Conservation (phyloP, 1,140 invertebrate species). For the Laupala kohalensis region DNA sequence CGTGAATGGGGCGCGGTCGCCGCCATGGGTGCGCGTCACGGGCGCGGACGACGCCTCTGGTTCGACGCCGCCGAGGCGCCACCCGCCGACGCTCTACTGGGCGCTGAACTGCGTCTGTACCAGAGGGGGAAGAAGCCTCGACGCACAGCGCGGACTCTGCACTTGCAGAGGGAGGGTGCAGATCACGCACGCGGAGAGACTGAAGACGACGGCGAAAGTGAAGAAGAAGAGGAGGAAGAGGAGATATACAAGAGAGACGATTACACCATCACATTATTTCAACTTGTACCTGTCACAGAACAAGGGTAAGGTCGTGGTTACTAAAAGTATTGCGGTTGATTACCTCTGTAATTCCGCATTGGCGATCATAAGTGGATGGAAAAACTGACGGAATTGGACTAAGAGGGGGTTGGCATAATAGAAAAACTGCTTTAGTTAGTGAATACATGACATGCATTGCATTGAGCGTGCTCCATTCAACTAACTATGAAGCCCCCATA, state of each 20-base stretch:
- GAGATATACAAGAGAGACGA: constrained; percentile 22
- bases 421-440: no score
- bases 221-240: background rate
- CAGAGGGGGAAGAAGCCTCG: constrained; percentile 29
- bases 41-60: constrained; percentile 74
- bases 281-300: constrained; percentile 24
- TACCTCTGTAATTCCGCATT: no score
- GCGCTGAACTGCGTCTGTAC: constrained; percentile 73
- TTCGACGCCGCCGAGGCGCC: constrained; percentile 82
- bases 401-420: no score
- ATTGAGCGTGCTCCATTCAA: no score
- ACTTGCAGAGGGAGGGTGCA: constrained; percentile 13
- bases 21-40: constrained; percentile 61
- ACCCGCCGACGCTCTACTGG: constrained; percentile 59
- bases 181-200: background rate
- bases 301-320: constrained; percentile 30
- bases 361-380: no score
- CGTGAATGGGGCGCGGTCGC: constrained; percentile 18
- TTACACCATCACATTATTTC: constrained; percentile 29
- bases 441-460: no score
- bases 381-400: no score
- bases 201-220: background rate
- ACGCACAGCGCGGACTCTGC: background rate
- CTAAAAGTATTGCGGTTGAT: no score
- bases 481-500: no score